Evolutionary conservation across 2,113 vertebrate genomes (phyloP).

Genomic region (Etheostoma cragini): DNA sequence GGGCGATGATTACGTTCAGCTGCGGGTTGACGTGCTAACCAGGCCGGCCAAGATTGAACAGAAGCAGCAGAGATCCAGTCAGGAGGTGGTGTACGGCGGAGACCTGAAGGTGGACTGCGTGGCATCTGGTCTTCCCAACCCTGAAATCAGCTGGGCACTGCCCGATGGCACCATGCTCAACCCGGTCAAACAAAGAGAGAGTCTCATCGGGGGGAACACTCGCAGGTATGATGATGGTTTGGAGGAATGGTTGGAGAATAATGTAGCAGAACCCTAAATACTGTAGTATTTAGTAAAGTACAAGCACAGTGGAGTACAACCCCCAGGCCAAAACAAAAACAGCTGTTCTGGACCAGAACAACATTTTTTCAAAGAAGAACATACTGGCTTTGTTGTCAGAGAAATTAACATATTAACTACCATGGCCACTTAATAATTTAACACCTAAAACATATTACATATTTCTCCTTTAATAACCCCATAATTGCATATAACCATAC

Average conservation of each 20-base stretch:
- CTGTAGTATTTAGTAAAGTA: too few relatives aligned
- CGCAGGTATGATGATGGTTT: constrained; percentile 80
- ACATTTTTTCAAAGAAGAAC: too few relatives aligned
- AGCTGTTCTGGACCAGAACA: too few relatives aligned
- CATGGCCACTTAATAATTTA: too few relatives aligned
- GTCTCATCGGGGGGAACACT: constrained; percentile 72
- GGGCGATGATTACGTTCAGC: constrained; percentile 88
- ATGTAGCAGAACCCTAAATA: too few relatives aligned
- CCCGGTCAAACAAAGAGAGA: constrained; percentile 82
- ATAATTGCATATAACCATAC: background rate
- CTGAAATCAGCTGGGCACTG: constrained; percentile 92
- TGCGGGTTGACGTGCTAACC: constrained; percentile 89
- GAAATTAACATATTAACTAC: too few relatives aligned
- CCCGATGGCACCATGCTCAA: constrained; percentile 93
- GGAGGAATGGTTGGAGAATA: too few relatives aligned
- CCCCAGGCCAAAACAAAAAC: too few relatives aligned
- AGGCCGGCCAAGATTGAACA: constrained; percentile 90
- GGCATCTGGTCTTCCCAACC: constrained; percentile 91
- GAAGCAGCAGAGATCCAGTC: constrained; percentile 81
- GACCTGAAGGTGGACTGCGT: constrained; percentile 92
- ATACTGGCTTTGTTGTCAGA: too few relatives aligned
- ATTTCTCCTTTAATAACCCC: too few relatives aligned
- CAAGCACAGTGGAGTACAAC: too few relatives aligned
- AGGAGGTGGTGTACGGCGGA: constrained; percentile 86
- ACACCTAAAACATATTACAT: too few relatives aligned